These are phyloP conservation scores for Pelusios castaneus DNA, from an alignment of 2,113 vertebrate genomes.

Conservation along the genomic window DNA sequence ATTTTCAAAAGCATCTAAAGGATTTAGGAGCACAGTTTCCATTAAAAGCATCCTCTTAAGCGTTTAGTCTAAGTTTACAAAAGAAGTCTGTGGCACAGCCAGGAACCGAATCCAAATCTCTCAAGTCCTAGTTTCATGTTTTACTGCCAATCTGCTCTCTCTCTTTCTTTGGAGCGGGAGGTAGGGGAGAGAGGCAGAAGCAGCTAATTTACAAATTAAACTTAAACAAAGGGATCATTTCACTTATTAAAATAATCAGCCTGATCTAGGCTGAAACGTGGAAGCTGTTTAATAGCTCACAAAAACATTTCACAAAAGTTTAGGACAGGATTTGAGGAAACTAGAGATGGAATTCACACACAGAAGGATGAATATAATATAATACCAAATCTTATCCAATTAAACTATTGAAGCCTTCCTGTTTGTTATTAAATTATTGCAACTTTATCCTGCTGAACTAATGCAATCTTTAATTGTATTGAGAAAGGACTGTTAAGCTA, in stretches of 20 bases:
- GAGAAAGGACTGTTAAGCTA: not conserved
- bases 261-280: not conserved
- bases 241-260: not conserved
- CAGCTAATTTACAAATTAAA: too few species aligned
- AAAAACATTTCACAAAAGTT: not conserved
- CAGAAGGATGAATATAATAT: not conserved
- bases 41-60: not conserved
- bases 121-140: not conserved
- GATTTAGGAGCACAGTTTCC: not conserved
- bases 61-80: not conserved
- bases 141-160: not conserved
- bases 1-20: not conserved
- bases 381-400: not conserved
- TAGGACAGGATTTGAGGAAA: not conserved
- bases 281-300: not conserved
- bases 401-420: not conserved
- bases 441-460: not conserved
- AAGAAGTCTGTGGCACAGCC: fast-evolving
- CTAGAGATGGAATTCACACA: not conserved
- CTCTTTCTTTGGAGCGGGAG: not conserved
- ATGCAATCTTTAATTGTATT: not conserved
- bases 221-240: not conserved
- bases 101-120: not conserved
- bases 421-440: not conserved
- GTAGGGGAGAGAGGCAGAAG: not conserved